Evolutionary conservation across 92 coral and sea anemone genomes (phyloP).

Genomic region (Anthopleura xanthogrammica): DNA sequence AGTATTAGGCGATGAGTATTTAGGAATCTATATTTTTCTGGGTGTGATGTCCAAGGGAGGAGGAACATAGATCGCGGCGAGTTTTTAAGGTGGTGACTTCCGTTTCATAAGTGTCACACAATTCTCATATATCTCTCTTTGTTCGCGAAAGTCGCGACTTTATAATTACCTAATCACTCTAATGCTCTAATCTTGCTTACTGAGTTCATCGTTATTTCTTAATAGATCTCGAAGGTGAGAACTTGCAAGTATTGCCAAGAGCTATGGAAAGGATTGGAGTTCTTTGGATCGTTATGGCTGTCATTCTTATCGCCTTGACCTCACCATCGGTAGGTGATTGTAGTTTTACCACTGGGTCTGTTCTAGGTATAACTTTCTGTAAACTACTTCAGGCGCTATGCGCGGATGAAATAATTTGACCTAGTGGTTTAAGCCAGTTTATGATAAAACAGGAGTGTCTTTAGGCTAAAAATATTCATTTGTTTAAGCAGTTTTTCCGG

Average conservation of each 20-base stretch:
- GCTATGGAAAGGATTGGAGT: not conserved
- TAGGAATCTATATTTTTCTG: not conserved
- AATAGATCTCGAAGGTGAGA: not conserved
- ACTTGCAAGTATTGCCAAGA: not conserved
- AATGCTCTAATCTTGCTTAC: not conserved
- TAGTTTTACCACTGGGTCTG: not conserved
- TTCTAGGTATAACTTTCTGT: not conserved
- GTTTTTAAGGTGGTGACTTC: not conserved
- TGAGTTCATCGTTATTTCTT: not conserved
- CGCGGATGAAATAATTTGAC: not conserved
- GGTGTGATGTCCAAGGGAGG: constrained; percentile 3
- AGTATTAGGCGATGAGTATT: not conserved
- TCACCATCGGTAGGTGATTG: not conserved
- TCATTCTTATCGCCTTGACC: not conserved
- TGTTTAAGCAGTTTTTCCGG: too few species aligned
- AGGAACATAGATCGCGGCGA: not conserved
- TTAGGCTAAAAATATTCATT: too few species aligned
- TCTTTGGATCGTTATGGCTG: not conserved
- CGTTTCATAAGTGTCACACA: not conserved
- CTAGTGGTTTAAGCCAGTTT: too few species aligned
- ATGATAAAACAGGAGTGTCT: too few species aligned
- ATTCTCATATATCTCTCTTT: not conserved
- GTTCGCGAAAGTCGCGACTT: not conserved
- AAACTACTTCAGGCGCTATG: not conserved
- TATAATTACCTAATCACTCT: too few species aligned